Base-by-base conservation (phyloP, 2,888 invertebrate genomes). In the Drosophila peninsularis region DNA sequence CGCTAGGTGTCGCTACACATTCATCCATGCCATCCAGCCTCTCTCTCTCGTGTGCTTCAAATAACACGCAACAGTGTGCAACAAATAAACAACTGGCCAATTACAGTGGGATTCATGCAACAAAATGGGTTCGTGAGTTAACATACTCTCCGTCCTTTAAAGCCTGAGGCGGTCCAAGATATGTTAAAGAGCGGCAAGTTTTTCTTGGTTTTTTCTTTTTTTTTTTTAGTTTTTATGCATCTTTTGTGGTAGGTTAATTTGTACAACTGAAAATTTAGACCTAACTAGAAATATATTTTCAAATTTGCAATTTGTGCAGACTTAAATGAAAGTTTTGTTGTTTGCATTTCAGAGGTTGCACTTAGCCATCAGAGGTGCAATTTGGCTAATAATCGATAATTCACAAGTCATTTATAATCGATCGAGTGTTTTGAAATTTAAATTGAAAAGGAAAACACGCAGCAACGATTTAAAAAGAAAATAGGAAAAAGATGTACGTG, bases 21-120 rank as follows among this genome's bases (percentile, higher is more conserved):
- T 6, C 4, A 13, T 7, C 17, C n/a, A 53, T 44, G 45, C 11
- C 27, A 24, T 44, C 3, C 53, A 53, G 44, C 21, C 30, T 30
- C 30, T 30, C 10, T 30, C 36, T 30, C 30, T 47, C 7, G 50
- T 63, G n/a, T 63, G 11, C 34, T 21, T 34, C 21, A 14, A 52
- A 36, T 56, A 44, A 44, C 30, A 62, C n/a, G 19, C 5, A 62
- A 62, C 49, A 63, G 50, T 50, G 41, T 27, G 42, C 50, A 63
- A 65, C 64, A 45, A 63, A 63, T 21, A 27, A 64, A 54, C 54
- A 41, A 44, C n/a, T 36, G 44, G 17, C 21, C 42, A 17, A 32
- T 21, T 21, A 17, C n/a, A 52, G 0, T 24, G n/a, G 14, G 19
- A 13, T 34, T 32, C 32, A 6, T 19, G 10, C 30, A 54, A 32